Evolutionary conservation across 2,797 vertebrate species (phyloP).

Genomic region (Periparus ater): DNA sequence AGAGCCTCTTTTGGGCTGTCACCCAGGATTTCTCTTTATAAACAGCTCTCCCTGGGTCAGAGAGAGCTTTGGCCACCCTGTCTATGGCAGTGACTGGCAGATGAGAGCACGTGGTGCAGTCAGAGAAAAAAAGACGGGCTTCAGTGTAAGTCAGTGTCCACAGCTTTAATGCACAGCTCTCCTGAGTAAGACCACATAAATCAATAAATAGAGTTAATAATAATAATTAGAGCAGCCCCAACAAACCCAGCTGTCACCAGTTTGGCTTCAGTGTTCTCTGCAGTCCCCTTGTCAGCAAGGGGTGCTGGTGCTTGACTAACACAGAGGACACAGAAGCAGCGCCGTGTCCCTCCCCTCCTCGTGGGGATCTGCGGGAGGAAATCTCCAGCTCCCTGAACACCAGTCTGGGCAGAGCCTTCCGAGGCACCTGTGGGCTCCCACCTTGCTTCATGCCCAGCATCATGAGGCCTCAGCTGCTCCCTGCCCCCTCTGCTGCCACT

Average conservation of each 20-base stretch:
- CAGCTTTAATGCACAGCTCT: constrained; percentile 57
- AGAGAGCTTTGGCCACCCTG: background rate
- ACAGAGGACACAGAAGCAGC: constrained; percentile 1
- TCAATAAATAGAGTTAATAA: constrained; percentile 63
- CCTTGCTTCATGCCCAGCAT: background rate
- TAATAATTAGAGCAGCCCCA: constrained; percentile 36
- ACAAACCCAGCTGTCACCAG: constrained; percentile 42
- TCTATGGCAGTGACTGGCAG: background rate
- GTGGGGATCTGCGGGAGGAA: background rate
- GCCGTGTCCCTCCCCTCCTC: background rate
- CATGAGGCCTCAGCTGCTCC: background rate
- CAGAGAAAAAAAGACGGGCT: background rate
- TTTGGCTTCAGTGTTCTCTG: background rate
- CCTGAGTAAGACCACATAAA: background rate
- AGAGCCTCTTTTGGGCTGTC: background rate
- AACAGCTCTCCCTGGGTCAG: background rate
- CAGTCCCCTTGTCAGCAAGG: background rate
- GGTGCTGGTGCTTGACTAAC: background rate
- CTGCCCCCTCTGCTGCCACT: background rate
- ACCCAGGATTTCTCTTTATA: background rate
- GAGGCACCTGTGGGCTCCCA: background rate
- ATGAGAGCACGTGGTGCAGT: background rate
- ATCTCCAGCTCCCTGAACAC: background rate
- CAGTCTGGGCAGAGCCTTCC: background rate
- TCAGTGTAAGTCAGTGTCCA: background rate